phyloP scores from a whole-genome alignment of 2,797 vertebrate species.

The Takifugu rubripes region DNA sequence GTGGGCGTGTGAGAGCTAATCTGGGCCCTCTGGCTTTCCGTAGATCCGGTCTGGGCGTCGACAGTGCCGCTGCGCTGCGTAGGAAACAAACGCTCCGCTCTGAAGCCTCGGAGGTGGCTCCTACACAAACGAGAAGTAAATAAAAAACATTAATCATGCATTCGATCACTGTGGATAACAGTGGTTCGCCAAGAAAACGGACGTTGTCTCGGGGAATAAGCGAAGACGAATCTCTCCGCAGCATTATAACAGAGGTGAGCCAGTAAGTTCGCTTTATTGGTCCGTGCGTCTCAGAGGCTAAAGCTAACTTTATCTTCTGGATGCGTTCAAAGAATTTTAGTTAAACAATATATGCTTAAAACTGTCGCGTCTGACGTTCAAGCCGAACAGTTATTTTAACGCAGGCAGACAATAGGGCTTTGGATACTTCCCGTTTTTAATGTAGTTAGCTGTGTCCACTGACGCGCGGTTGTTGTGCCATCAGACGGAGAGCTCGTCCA shows the following conservation, averaged over 20 bases:
- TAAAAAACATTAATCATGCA: constrained; percentile 60
- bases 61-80: constrained; percentile 32
- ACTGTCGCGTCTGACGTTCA: no score
- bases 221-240: constrained; percentile 78
- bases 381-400: not conserved
- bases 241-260: constrained; percentile 76
- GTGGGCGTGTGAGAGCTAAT: constrained; percentile 29
- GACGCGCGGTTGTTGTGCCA: not conserved
- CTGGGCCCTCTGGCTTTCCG: constrained; percentile 40
- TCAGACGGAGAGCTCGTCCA: constrained; percentile 70
- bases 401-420: fast-evolving
- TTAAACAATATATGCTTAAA: no score
- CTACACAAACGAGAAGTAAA: constrained; percentile 37
- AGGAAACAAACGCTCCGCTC: constrained; percentile 17
- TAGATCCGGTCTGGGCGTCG: constrained; percentile 54
- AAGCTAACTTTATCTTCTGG: not conserved
- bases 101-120: constrained; percentile 17
- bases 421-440: constrained; percentile 15
- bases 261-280: constrained; percentile 16
- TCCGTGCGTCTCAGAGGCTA: constrained; percentile 7
- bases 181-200: constrained; percentile 69
- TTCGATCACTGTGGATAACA: constrained; percentile 63
- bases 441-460: not conserved
- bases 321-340: no score
- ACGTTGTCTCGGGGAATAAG: constrained; percentile 72